Base-by-base conservation (phyloP, 2,888 invertebrate species). In the Drosophila recens region DNA sequence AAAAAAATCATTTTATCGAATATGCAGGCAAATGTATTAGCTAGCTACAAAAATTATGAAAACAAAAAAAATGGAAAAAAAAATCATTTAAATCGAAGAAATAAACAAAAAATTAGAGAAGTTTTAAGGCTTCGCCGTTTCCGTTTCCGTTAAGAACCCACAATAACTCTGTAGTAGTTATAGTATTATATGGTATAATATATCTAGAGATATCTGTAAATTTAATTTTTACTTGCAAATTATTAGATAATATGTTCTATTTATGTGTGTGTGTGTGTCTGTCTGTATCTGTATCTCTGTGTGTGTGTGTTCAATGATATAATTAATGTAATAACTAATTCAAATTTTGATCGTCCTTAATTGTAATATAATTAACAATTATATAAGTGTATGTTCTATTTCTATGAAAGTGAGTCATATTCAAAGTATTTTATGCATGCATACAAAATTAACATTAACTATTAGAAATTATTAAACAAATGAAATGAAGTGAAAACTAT, bases 151-250 rank as follows among this genome's bases (percentile, higher is more conserved):
- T 76, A 67, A 61, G 67, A 68, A 69, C 67, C 88, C 73, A 68
- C 53, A 83, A 89, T 85, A 87, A 84, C 84, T 84, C 81, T 85
- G 77, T 68, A 67, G 77, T 85, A 85, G 84, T 84, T 89, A 89
- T 84, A 84, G 90, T 89, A 85, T 85, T 85, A 87, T 80, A 72
- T 70, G 56, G 52, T 62, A 77, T 80, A 77, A 58, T 40, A 53
- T 68, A 79, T 69, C 75, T 52, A 71, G 58, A 52, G 20, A 56
- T 64, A 59, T 52, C 20, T 72, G 69, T 79, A 82, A 51, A 72
- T 71, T 75, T 74, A 72, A 74, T 68, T 80, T 72, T 77, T 66
- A 67, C 34, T 62, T 75, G 56, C 40, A 75, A 57, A 63, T 53
- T 46, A 56, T 75, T 66, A 49, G 53, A 63, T 67, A 46, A 52